Evolutionary conservation across 2,113 vertebrate genomes (phyloP).

Genomic region (Origma solitaria): DNA sequence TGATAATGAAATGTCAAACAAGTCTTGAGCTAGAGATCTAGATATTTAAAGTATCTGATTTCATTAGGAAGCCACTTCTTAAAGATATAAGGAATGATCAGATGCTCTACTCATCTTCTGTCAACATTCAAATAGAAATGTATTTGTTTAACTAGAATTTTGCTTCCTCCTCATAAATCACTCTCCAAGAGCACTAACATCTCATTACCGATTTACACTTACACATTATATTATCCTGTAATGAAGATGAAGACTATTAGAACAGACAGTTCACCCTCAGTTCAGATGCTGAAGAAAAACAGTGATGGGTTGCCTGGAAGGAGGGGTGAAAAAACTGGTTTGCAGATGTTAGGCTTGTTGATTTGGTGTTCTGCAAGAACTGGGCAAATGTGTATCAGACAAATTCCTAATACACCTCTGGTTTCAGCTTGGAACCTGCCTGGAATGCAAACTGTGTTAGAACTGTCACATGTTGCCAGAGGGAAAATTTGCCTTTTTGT

Average conservation of each 20-base stretch:
- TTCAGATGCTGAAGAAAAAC: slow-evolving; percentile 27
- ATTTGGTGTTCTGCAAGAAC: neutral
- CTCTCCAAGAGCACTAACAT: neutral
- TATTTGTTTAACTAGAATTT: slow-evolving; percentile 46
- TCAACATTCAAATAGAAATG: slow-evolving; percentile 24
- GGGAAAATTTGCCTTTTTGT: neutral
- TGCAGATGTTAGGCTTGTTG: neutral
- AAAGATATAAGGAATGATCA: slow-evolving; percentile 43
- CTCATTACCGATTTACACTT: slow-evolving; percentile 45
- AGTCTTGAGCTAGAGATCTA: neutral
- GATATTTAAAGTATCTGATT: slow-evolving; percentile 39
- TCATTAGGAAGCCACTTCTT: slow-evolving; percentile 28
- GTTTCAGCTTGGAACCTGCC: neutral
- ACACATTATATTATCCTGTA: slow-evolving; percentile 19
- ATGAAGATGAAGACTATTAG: slow-evolving; percentile 49
- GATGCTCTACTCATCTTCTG: neutral
- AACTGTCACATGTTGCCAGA: neutral
- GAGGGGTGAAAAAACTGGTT: neutral
- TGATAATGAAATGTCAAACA: slow-evolving; percentile 51
- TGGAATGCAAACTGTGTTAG: neutral
- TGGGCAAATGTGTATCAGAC: neutral
- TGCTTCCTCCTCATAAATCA: slow-evolving; percentile 44
- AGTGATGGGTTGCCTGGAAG: neutral
- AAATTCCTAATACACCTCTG: neutral
- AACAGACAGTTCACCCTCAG: slow-evolving; percentile 11